Evolutionary conservation across 2,888 invertebrate genomes (phyloP).

Genomic region (Synergus gifuensis): DNA sequence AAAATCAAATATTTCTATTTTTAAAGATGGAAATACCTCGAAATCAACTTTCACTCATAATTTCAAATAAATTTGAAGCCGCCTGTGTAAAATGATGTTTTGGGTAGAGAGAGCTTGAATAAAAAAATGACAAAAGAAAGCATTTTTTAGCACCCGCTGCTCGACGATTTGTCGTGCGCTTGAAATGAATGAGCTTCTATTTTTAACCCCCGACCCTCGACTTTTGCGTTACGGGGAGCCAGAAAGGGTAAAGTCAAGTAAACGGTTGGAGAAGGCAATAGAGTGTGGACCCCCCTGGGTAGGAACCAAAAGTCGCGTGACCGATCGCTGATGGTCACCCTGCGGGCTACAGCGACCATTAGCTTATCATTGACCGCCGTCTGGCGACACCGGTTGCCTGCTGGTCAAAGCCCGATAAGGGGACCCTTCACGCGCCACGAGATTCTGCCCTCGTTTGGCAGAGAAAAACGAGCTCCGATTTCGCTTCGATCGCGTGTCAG

Average conservation of each 20-base stretch:
- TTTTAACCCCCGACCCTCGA: conserved; percentile 49
- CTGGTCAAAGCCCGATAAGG: conserved; percentile 47
- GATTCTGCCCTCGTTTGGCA: conserved; percentile 13
- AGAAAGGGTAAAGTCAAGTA: not conserved
- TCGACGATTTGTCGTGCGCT: conserved; percentile 54
- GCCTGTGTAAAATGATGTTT: not conserved
- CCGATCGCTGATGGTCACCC: conserved; percentile 29
- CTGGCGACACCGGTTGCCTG: conserved; percentile 46
- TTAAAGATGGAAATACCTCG: not conserved
- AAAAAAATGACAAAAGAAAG: conserved; percentile 2
- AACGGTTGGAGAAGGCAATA: not conserved
- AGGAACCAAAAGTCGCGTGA: conserved; percentile 34
- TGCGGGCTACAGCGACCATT: conserved; percentile 56
- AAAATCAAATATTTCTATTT: not conserved
- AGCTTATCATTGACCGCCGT: conserved; percentile 57
- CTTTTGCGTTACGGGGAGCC: conserved; percentile 44
- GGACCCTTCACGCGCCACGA: conserved; percentile 18
- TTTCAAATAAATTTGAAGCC: not conserved
- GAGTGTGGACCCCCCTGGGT: conserved; percentile 15
- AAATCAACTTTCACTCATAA: too few relatives aligned
- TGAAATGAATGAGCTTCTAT: conserved; percentile 55
- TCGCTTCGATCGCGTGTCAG: conserved; percentile 29
- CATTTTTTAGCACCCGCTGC: conserved; percentile 48
- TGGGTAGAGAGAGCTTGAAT: not conserved
- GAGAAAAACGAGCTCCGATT: conserved; percentile 24